Conservation (phyloP, 2,113 vertebrate genomes). For the Chloropsis cyanopogon region DNA sequence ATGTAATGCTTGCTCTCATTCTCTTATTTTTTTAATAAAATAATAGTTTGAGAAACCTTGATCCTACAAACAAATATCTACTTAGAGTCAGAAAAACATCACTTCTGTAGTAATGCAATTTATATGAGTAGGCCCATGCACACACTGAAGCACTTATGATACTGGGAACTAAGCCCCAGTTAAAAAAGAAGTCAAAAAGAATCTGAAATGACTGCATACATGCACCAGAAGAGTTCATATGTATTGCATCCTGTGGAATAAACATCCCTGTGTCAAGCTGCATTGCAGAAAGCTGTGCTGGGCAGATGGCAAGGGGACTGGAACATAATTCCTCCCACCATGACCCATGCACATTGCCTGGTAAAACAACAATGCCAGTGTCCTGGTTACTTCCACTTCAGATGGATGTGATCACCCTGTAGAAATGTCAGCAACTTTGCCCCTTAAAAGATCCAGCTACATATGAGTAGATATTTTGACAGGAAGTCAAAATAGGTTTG, state of each 20-base stretch:
- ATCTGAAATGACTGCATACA: fast-evolving
- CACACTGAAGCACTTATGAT: neutral
- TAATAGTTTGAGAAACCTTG: neutral
- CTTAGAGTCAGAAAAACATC: neutral
- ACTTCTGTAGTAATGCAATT: neutral
- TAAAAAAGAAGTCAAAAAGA: neutral
- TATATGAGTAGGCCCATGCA: neutral
- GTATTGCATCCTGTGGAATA: slow-evolving; percentile 47
- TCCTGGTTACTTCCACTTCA: slow-evolving; percentile 14
- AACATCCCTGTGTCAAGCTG: slow-evolving; percentile 53
- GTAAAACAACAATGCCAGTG: slow-evolving; percentile 15
- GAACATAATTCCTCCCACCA: slow-evolving; percentile 29
- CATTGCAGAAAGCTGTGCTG: slow-evolving; percentile 53
- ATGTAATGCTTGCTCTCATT: neutral
- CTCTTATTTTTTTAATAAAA: neutral
- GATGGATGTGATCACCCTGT: neutral
- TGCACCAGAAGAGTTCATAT: neutral
- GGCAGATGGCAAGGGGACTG: slow-evolving; percentile 66
- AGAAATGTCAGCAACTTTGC: neutral
- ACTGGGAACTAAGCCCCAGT: neutral
- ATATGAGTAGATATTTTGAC: neutral
- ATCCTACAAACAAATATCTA: neutral
- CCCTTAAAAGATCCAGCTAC: neutral
- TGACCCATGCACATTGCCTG: neutral
- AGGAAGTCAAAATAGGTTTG: neutral